These are phyloP conservation scores for Xenus cinereus DNA, from an alignment of 2,113 vertebrate genomes.

Conservation along the genomic window DNA sequence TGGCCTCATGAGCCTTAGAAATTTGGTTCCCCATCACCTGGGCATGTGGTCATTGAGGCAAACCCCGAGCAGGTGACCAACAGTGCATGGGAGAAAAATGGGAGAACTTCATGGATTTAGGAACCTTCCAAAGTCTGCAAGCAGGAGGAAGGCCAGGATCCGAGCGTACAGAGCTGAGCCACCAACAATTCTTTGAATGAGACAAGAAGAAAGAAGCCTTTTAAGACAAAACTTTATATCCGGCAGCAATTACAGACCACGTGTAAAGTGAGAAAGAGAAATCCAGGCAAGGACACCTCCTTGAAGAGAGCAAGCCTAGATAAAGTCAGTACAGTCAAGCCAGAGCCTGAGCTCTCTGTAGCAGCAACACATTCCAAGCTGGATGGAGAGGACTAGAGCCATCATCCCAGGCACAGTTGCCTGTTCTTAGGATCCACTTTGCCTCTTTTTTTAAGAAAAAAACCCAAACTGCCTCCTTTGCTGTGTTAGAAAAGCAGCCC, in stretches of 20 bases:
- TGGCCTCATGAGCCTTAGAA: not conserved
- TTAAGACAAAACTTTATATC: not conserved
- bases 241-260: not conserved
- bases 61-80: not conserved
- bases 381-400: not conserved
- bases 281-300: not conserved
- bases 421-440: not conserved
- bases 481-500: not conserved
- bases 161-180: not conserved
- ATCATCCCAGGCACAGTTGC: not conserved
- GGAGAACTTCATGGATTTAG: not conserved
- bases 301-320: not conserved
- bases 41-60: not conserved
- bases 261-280: not conserved
- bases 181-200: not conserved
- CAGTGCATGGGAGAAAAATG: not conserved
- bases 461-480: not conserved
- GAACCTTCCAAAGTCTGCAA: not conserved
- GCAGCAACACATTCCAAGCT: not conserved
- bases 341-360: not conserved
- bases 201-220: not conserved
- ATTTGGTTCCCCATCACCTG: not conserved
- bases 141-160: not conserved
- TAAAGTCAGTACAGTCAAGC: not conserved
- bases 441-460: not conserved